phyloP scores from a whole-genome alignment of 2,888 invertebrate genomes.

The Isoperla grammatica region DNA sequence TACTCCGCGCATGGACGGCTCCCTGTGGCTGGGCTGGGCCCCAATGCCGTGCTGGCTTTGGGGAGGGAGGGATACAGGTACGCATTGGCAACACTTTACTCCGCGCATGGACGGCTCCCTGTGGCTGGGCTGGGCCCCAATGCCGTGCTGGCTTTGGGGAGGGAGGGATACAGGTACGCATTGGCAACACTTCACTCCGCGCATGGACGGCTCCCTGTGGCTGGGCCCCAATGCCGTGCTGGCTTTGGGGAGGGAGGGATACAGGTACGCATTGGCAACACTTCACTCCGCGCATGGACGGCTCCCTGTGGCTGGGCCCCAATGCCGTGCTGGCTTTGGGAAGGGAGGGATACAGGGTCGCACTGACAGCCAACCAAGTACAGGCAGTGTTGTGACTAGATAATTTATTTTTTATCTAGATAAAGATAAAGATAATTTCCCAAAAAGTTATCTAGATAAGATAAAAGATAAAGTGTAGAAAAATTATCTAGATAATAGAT shows the following conservation, averaged over 20 bases:
- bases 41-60: conserved; percentile 94
- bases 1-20: conserved; percentile 93
- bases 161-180: conserved; percentile 95
- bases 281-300: conserved; percentile 94
- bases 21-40: conserved; percentile 94
- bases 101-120: conserved; percentile 93
- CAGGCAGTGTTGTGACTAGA: no score
- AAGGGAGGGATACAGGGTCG: conserved; percentile 92
- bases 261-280: no score
- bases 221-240: conserved; percentile 97
- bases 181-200: conserved; percentile 95
- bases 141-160: conserved; percentile 88
- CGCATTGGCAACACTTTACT: no score
- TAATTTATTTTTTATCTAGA: no score
- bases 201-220: conserved; percentile 93
- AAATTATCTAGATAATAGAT: no score
- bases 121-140: conserved; percentile 98
- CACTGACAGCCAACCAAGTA: no score
- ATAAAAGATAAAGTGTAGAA: no score
- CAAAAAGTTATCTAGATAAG: no score
- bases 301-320: conserved; percentile 92
- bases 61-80: conserved; percentile 92
- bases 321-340: conserved; percentile 95
- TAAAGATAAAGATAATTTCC: no score
- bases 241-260: conserved; percentile 93